Conservation (phyloP, 2,888 invertebrate species). For the Ichneumon xanthorius region DNA sequence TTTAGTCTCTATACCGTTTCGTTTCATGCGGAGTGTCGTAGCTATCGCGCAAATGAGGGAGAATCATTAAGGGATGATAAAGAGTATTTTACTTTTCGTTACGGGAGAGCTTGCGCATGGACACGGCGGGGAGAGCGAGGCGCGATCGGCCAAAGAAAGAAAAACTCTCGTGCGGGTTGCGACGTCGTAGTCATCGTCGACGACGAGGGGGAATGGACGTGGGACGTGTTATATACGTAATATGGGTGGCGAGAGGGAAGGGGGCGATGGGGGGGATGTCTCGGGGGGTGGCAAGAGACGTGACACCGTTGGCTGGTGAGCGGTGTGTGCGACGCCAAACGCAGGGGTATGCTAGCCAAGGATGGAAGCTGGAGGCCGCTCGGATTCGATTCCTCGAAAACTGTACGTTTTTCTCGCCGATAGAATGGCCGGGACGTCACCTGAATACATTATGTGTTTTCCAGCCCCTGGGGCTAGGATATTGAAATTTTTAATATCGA, state of each 20-base stretch:
- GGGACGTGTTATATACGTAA: slow-evolving; percentile 65
- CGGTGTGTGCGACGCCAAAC: slow-evolving; percentile 64
- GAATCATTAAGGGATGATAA: slow-evolving; percentile 61
- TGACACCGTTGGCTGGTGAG: slow-evolving; percentile 65
- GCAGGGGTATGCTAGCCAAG: slow-evolving; percentile 67
- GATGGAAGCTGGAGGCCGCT: slow-evolving; percentile 68
- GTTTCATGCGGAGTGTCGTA: background rate
- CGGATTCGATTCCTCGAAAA: slow-evolving; percentile 84
- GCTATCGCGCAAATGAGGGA: slow-evolving; percentile 17
- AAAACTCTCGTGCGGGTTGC: slow-evolving; percentile 16
- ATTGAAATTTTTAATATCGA: slow-evolving; percentile 85
- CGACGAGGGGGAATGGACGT: slow-evolving; percentile 60
- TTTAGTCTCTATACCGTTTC: background rate
- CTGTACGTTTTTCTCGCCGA: slow-evolving; percentile 85
- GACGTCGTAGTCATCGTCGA: slow-evolving; percentile 40
- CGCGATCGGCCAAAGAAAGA: slow-evolving; percentile 35
- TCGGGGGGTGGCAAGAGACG: slow-evolving; percentile 63
- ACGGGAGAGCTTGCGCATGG: slow-evolving; percentile 27
- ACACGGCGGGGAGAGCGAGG: slow-evolving; percentile 32
- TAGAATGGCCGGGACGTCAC: slow-evolving; percentile 85
- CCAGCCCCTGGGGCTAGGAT: slow-evolving; percentile 85
- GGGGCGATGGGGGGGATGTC: slow-evolving; percentile 41
- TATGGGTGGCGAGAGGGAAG: slow-evolving; percentile 55
- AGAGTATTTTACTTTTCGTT: slow-evolving; percentile 42
- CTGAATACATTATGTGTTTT: slow-evolving; percentile 85